Base-by-base conservation (phyloP, 2,113 vertebrate species). In the Porphyrio hochstetteri region DNA sequence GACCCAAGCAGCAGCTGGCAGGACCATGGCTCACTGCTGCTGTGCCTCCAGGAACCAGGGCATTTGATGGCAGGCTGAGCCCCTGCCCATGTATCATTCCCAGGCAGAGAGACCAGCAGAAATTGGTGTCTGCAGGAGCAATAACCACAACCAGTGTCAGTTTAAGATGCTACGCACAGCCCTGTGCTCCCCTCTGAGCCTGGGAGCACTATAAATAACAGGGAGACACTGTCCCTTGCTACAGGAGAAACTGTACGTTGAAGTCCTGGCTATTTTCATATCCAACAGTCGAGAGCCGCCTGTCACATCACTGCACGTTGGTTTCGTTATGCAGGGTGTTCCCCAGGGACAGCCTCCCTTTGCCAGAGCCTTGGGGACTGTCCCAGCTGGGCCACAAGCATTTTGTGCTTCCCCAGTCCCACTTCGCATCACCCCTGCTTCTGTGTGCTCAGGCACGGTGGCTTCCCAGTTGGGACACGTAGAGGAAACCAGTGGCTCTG, bases 21-120 rank as follows among this genome's bases (percentile, higher is more conserved):
- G 77, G 38, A 40, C 16, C 17, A 3, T 2, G 2, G 72, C 9
- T 80, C 7, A 0, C 10, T 4, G 6, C 59, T 16, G 53, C 74
- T 46, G 40, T 21, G 40, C 65, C 65, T 56, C 29, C 40, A 40
- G 74, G 16, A 24, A 9, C 1, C 2, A 9, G 74, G 48, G 8
- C 3, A 1, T 55, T 36, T 27, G 5, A 7, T 50, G n/a, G 28
- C 1, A 2, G 38, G 29, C 44, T 18, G 33, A 83, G 80, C 8
- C 18, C 75, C 40, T 68, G 42, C 14, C 63, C 4, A 0, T 7
- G 25, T 1, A 2, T 7, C 2, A 0, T 11, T 29, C 20, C n/a
- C 69, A 44, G 53, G 48, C 59, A 46, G 44, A 50, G 35, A 18
- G 21, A 7, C 18, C 46, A 46, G 57, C 21, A 53, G 72, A 42